Percentiles rank a stretch among this genome's conserved stretches.
phyloP scores from a whole-genome alignment of 2,113 vertebrate species.

The Thinocorus orbignyianus region DNA sequence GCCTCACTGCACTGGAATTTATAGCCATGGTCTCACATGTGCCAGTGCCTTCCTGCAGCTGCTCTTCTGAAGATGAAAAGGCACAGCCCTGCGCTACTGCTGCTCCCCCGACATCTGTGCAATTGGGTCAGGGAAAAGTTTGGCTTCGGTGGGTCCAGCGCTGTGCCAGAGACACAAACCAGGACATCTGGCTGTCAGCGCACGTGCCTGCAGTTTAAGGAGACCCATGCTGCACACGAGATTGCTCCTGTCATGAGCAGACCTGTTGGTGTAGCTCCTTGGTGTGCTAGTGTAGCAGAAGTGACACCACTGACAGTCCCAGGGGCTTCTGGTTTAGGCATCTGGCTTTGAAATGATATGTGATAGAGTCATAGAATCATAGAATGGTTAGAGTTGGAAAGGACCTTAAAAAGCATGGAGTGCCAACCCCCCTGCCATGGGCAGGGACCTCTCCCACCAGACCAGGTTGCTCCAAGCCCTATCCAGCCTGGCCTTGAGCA shows the following conservation, averaged over 20 bases:
- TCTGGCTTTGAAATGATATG: not conserved
- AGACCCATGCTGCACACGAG: not conserved
- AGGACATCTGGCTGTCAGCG: not conserved
- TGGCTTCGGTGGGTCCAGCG: not conserved
- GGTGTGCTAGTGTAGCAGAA: not conserved
- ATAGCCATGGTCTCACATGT: not conserved
- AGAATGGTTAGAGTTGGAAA: not conserved
- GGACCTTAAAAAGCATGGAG: not conserved
- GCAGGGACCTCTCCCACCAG: not conserved
- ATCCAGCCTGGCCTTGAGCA: not conserved
- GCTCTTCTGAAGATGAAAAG: not conserved
- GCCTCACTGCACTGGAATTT: not conserved
- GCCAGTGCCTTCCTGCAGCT: not conserved
- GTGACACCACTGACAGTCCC: not conserved
- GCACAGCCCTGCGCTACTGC: not conserved
- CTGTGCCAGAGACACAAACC: not conserved
- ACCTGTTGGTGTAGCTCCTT: not conserved
- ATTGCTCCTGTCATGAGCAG: not conserved
- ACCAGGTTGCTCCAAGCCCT: not conserved
- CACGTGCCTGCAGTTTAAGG: not conserved
- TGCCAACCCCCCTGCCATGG: not conserved
- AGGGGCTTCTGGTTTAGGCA: not conserved
- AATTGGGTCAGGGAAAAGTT: conserved; percentile 10
- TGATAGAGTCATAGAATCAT: not conserved
- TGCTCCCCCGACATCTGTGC: not conserved